Evolutionary conservation across 2,888 invertebrate species (phyloP).

Genomic region (Diarsia brunnea): DNA sequence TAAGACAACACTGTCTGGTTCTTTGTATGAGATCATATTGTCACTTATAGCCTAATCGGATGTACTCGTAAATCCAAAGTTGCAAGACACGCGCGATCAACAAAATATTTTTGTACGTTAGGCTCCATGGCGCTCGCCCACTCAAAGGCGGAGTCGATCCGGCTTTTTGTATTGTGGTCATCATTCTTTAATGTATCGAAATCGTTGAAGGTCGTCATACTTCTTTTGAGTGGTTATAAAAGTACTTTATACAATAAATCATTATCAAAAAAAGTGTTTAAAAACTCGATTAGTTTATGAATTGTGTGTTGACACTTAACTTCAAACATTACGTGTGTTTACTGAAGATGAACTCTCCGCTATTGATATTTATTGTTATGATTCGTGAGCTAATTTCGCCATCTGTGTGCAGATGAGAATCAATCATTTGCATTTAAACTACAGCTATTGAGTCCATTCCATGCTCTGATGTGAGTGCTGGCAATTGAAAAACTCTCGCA

Average conservation of each 20-base stretch:
- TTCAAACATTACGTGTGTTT: slow-evolving; percentile 32
- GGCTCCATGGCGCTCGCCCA: slow-evolving; percentile 65
- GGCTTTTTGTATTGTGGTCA: slow-evolving; percentile 48
- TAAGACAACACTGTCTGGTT: slow-evolving; percentile 61
- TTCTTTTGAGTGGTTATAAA: slow-evolving; percentile 34
- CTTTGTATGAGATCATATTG: slow-evolving; percentile 62
- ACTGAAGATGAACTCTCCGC: slow-evolving; percentile 23
- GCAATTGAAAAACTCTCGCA: slow-evolving; percentile 62
- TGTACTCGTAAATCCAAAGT: slow-evolving; percentile 43
- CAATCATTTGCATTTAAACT: slow-evolving; percentile 66
- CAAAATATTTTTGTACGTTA: slow-evolving; percentile 57
- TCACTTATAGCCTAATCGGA: slow-evolving; percentile 45
- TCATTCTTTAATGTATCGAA: slow-evolving; percentile 46
- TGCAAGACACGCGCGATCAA: slow-evolving; percentile 61
- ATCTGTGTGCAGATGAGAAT: slow-evolving; percentile 62
- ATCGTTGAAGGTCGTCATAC: slow-evolving; percentile 48
- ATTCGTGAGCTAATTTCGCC: slow-evolving; percentile 64
- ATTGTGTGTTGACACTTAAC: slow-evolving; percentile 41
- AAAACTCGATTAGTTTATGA: slow-evolving; percentile 26
- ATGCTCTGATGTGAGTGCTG: slow-evolving; percentile 33
- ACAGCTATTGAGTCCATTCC: slow-evolving; percentile 57
- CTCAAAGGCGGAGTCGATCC: slow-evolving; percentile 41
- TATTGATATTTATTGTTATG: slow-evolving; percentile 61
- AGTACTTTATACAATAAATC: slow-evolving; percentile 27
- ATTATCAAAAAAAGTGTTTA: slow-evolving; percentile 22